These are phyloP conservation scores for Eupithecia vulgata DNA, from an alignment of 2,888 invertebrate species.

Conservation along the genomic window DNA sequence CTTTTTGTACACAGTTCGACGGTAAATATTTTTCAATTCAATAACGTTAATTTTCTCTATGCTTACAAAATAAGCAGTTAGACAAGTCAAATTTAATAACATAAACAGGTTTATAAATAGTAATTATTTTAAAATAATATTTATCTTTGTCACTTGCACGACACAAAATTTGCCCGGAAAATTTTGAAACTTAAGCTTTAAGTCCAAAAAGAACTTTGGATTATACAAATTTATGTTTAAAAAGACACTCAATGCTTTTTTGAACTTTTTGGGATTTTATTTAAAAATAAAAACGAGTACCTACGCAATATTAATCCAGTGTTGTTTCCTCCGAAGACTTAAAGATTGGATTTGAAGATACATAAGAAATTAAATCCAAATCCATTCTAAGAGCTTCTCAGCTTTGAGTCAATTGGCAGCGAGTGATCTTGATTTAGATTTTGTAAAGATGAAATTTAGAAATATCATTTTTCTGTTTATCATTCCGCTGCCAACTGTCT, in stretches of 20 bases:
- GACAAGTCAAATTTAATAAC: too few species aligned
- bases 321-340: constrained; percentile 12
- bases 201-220: background rate
- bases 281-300: background rate
- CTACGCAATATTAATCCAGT: constrained; percentile 9
- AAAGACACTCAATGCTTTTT: background rate
- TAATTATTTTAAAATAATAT: too few species aligned
- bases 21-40: too few species aligned
- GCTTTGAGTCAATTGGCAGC: constrained; percentile 17
- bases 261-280: background rate
- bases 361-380: background rate
- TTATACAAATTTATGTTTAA: background rate
- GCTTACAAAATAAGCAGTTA: too few species aligned
- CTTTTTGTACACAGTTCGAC: too few species aligned
- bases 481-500: constrained; percentile 11
- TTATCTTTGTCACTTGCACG: too few species aligned
- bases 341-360: constrained; percentile 15
- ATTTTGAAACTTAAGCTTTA: too few species aligned
- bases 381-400: constrained; percentile 7
- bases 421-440: constrained; percentile 9
- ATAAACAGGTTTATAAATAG: too few species aligned
- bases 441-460: background rate
- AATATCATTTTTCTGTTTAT: background rate
- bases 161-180: too few species aligned
- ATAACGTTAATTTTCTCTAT: too few species aligned